Conservation (phyloP, 92 coral and sea anemone species). For the Bergia sp. region DNA sequence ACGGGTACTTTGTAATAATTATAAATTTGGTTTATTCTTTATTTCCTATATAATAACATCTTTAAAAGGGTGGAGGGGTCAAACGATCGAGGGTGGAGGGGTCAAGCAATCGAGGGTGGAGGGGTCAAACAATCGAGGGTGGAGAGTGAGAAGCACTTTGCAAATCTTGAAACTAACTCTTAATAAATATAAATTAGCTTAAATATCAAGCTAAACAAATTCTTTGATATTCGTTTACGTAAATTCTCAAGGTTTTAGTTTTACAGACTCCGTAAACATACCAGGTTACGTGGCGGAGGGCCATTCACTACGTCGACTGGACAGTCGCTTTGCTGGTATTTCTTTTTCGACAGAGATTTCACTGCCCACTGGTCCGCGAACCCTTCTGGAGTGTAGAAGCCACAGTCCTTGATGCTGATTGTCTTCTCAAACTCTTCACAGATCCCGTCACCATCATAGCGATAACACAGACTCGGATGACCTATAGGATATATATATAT, state of each 20-base stretch:
- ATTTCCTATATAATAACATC: too few relatives aligned
- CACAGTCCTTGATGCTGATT: conserved; percentile 93
- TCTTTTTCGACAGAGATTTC: conserved; percentile 69
- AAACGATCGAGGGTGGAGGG: too few relatives aligned
- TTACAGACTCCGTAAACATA: conserved; percentile 10
- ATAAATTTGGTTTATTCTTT: too few relatives aligned
- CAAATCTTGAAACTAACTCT: neutral
- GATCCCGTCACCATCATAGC: conserved; percentile 94
- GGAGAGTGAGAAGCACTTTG: too few relatives aligned
- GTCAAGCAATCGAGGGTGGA: too few relatives aligned
- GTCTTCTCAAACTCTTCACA: conserved; percentile 92
- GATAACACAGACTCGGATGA: conserved; percentile 97
- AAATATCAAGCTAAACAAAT: neutral
- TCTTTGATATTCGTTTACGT: neutral
- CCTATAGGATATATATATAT: conserved; percentile 39
- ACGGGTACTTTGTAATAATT: too few relatives aligned
- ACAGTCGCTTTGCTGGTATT: conserved; percentile 52
- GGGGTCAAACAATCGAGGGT: too few relatives aligned
- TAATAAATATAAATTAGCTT: too few relatives aligned
- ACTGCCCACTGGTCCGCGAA: conserved; percentile 92
- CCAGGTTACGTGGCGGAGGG: conserved; percentile 85
- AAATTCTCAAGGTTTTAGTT: neutral
- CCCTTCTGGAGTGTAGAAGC: conserved; percentile 96
- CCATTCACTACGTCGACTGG: conserved; percentile 72
- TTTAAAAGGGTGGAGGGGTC: too few relatives aligned